Base-by-base conservation (phyloP, 2,888 invertebrate genomes). In the Trissolcus japonicus region DNA sequence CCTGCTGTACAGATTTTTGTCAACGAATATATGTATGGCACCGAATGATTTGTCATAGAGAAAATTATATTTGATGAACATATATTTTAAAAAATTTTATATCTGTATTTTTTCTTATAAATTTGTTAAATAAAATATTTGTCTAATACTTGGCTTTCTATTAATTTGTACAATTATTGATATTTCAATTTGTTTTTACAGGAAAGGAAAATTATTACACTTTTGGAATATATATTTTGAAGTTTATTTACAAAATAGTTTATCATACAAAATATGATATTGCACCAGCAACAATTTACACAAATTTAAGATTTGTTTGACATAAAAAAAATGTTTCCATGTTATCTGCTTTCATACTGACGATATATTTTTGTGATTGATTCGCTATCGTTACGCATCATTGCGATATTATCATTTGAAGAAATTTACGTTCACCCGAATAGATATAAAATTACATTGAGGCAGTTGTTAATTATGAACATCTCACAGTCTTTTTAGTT, bases 171-270 rank as follows among this genome's bases (percentile, higher is more conserved):
- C 6, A 25, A 25, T 19, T 19, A 19, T 2, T 19, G 25, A 25
- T 35, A 29, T 6, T 29, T 29, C 1, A 35, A 35, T 11, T 35
- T 9, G 11, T 7, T 35, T 35, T 35, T 9, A 9, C 35, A 35
- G 11, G 9, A 9, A n/a, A 35, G 35, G 35, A 35, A 35, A 35
- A 35, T 35, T 0, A 35, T 35, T 2, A 35, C 35, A 35, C 35
- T 35, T 35, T 1, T 35, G 11, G 35, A 35, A 35, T 35, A 35
- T 35, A 35, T 53, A 71, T 54, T 72, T 65, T 46, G 35, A 54
- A 21, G 9, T 68, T 67, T 74, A 74, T 74, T 74, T 74, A 74
- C 74, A 74, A 74, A 74, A 74, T 56, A 56, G 19, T 67, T 62
- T 57, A 62, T 68, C 46, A 29, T 68, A 74, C 74, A 74, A 68